Percentiles rank a stretch among this genome's conserved stretches.
Evolutionary conservation across 2,888 invertebrate species (phyloP).

Genomic region (Pristionchus maxplancki): DNA sequence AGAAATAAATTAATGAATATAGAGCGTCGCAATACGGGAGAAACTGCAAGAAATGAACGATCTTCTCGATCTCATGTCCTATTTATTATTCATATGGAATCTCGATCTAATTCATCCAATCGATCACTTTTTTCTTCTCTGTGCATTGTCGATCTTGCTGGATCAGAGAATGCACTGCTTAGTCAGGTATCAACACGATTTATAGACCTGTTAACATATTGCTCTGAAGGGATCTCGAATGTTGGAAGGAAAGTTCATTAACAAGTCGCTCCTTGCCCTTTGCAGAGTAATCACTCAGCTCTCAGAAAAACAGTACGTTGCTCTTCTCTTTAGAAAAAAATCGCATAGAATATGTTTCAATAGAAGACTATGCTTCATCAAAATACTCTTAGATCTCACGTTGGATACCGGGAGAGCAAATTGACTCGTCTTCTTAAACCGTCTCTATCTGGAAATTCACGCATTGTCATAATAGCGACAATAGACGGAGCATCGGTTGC

Average conservation of each 20-base stretch:
- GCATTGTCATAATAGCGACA: constrained; percentile 21
- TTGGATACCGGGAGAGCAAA: constrained; percentile 41
- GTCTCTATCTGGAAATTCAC: constrained; percentile 36
- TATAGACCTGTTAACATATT: too few species aligned
- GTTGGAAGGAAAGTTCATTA: constrained; percentile 39
- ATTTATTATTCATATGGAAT: constrained; percentile 25
- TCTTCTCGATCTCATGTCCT: constrained; percentile 46
- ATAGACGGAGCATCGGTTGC: neutral
- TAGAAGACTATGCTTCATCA: too few species aligned
- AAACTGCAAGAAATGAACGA: constrained; percentile 34
- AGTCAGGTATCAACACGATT: neutral
- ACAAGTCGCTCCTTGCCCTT: constrained; percentile 32
- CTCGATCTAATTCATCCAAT: neutral
- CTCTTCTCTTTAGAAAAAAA: too few species aligned
- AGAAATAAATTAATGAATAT: too few species aligned
- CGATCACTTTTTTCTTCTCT: constrained; percentile 3
- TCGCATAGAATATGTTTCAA: neutral
- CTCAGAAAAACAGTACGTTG: constrained; percentile 43
- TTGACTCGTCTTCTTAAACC: constrained; percentile 49
- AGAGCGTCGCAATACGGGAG: constrained; percentile 34
- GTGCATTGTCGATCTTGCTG: constrained; percentile 44
- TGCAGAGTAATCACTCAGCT: constrained; percentile 38
- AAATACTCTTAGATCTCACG: neutral
- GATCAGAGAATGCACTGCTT: constrained; percentile 15
- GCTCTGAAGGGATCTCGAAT: neutral